Evolutionary conservation across 2,113 vertebrate genomes (phyloP).

Genomic region (Phrynocephalus versicolor): DNA sequence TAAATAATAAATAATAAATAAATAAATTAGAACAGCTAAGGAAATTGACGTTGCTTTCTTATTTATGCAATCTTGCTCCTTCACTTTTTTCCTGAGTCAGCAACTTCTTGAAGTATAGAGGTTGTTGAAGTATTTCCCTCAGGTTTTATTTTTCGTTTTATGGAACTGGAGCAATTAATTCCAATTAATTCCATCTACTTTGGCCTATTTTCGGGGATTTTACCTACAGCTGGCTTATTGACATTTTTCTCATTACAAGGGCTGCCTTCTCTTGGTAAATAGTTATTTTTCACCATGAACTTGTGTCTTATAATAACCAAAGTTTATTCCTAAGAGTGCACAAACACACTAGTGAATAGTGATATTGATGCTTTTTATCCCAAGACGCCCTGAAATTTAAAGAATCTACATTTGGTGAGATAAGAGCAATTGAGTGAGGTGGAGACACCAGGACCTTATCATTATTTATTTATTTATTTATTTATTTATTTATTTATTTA

Average conservation of each 20-base stretch:
- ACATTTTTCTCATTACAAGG: not conserved
- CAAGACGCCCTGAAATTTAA: too few relatives aligned
- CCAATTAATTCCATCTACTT: constrained; percentile 32
- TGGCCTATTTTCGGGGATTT: not conserved
- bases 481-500: too few relatives aligned
- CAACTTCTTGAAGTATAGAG: not conserved
- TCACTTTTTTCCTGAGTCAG: constrained; percentile 51
- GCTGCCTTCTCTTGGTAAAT: not conserved
- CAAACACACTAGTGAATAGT: not conserved
- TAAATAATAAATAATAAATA: too few relatives aligned
- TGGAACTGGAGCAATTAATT: constrained; percentile 47
- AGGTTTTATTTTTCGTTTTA: constrained; percentile 64
- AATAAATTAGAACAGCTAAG: constrained; percentile 58
- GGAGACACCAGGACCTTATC: too few relatives aligned
- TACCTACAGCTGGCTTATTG: not conserved
- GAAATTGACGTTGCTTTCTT: constrained; percentile 30
- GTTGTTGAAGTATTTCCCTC: constrained; percentile 56
- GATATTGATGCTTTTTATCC: too few relatives aligned
- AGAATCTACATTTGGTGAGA: too few relatives aligned
- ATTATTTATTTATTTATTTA: too few relatives aligned
- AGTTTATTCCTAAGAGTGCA: not conserved
- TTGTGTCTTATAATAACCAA: not conserved
- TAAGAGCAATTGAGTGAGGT: too few relatives aligned
- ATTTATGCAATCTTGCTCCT: constrained; percentile 20
- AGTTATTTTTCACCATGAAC: not conserved